A percentile compares a stretch with the other conserved stretches of the same genome.
phyloP scores from a whole-genome alignment of 2,113 vertebrate genomes.

The Semnornis frantzii region DNA sequence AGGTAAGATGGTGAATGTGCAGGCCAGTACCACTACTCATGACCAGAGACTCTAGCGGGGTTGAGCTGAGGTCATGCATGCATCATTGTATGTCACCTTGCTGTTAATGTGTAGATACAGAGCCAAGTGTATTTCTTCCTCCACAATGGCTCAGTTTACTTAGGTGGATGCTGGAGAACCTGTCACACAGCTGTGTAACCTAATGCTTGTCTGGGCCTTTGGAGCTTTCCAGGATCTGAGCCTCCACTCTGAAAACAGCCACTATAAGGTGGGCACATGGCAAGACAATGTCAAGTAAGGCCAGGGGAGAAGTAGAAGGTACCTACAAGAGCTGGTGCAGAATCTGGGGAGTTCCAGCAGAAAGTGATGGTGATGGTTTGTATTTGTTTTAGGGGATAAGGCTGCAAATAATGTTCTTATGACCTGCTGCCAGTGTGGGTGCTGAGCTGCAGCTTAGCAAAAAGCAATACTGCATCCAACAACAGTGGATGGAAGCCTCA shows the following conservation, averaged over 20 bases:
- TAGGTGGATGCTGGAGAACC: background rate
- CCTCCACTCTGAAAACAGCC: background rate
- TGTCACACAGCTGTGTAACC: background rate
- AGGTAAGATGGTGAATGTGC: background rate
- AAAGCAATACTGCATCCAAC: background rate
- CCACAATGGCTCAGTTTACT: background rate
- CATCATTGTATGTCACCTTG: background rate
- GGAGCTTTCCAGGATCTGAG: background rate
- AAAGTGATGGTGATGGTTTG: background rate
- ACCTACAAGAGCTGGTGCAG: background rate
- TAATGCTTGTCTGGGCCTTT: background rate
- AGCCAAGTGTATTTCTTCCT: background rate
- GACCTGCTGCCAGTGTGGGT: background rate
- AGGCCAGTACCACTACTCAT: background rate
- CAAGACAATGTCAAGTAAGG: background rate
- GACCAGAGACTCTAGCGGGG: background rate
- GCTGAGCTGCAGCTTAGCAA: background rate
- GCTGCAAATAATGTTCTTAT: background rate
- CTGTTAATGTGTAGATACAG: background rate
- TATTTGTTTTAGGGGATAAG: background rate
- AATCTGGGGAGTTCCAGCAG: background rate
- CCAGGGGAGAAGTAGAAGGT: background rate
- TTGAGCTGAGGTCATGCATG: background rate
- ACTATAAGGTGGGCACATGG: fast-evolving
- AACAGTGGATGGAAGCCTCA: background rate